Percentiles rank a stretch among this genome's conserved stretches.
These are phyloP conservation scores for Drosophila paranaensis DNA, from an alignment of 2,888 invertebrate species.

Conservation along the genomic window DNA sequence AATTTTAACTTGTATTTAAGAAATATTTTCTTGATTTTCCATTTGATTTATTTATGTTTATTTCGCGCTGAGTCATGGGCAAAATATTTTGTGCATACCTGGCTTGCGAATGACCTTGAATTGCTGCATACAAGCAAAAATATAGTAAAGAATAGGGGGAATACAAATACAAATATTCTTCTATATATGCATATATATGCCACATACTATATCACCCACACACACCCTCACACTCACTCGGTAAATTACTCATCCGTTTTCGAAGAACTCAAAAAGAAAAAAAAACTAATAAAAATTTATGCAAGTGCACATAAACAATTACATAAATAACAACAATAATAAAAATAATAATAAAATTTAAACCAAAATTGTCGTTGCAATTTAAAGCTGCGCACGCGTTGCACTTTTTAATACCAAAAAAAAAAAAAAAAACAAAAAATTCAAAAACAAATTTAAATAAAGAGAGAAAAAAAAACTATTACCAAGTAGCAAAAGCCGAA, in stretches of 20 bases:
- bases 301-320: slow-evolving; percentile 16
- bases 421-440: slow-evolving; percentile 27
- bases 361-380: slow-evolving; percentile 17
- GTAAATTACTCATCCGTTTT: slow-evolving; percentile 46
- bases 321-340: slow-evolving; percentile 33
- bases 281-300: slow-evolving; percentile 8
- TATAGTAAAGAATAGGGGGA: slow-evolving; percentile 10
- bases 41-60: slow-evolving; percentile 2
- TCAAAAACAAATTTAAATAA: slow-evolving; percentile 1
- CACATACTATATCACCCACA: neutral
- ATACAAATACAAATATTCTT: slow-evolving; percentile 17
- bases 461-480: slow-evolving; percentile 27
- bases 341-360: slow-evolving; percentile 2
- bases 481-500: slow-evolving; percentile 44
- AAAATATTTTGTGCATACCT: slow-evolving; percentile 13
- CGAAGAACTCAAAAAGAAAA: slow-evolving; percentile 40
- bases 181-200: neutral
- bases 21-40: no score
- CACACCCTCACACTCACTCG: neutral
- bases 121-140: slow-evolving; percentile 8
- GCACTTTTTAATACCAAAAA: slow-evolving; percentile 42
- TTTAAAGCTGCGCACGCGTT: slow-evolving; percentile 62
- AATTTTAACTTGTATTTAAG: neutral
- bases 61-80: slow-evolving; percentile 37
- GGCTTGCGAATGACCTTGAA: slow-evolving; percentile 55